Base-by-base conservation (phyloP, 2,888 invertebrate species). In the Pristionchus exspectatus region DNA sequence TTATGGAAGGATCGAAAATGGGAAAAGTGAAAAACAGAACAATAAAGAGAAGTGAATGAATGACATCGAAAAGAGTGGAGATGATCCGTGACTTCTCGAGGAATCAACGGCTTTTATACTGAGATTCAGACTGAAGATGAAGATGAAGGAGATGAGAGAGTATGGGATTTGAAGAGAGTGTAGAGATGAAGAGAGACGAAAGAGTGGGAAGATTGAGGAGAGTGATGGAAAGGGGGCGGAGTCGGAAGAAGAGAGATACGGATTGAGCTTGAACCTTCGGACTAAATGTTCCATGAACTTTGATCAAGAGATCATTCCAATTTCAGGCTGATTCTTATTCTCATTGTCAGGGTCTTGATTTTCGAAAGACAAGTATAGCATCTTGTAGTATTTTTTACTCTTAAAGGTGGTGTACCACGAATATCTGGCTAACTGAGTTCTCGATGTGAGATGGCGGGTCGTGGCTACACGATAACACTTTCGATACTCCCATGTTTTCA, bases 201-300 rank as follows among this genome's bases (percentile, higher is more conserved):
- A 88, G 87, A 74, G 33, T 88, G 87, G 2, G 69, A n/a, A n/a
- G 21, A 74, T 88, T 14, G 74, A 88, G 50, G 87, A 88, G 87
- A 88, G 27, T 54, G 50, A 38, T 16, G 86, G 33, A 74, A 50
- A 33, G 56, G 69, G 50, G 87, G 66, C n/a, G 69, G n/a, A 69
- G 38, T 69, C 27, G 18, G 44, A 14, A 33, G 87, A 18, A 10
- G 30, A 12, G 84, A 59, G 50, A 33, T 33, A 33, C 24, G 50
- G 69, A 69, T 87, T 2, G 69, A 69, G 44, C 66, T 27, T 66
- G 87, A 66, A 66, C 38, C 59, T 33, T 33, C 33, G 59, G 24
- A 18, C 84, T 7, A 27, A 63, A 1, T 33, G 84, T 21, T 56
- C 30, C 27, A 16, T 81, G 81, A 44, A 50, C 81, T 54, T 50